These are phyloP conservation scores for Calameuta idolon DNA, from an alignment of 2,888 invertebrate genomes.

Conservation along the genomic window DNA sequence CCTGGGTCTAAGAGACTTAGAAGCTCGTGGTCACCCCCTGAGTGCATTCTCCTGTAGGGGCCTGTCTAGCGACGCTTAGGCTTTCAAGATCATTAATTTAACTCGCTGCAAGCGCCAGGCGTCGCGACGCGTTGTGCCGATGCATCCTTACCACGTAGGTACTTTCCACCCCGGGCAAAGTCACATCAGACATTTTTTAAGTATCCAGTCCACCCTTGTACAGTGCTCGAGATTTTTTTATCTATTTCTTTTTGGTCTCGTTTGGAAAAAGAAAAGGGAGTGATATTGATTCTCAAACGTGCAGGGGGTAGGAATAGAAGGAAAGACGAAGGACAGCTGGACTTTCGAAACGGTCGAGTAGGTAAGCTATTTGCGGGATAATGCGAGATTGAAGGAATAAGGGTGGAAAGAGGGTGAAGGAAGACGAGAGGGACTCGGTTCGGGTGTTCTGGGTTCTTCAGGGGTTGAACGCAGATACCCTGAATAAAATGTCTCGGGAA, in stretches of 20 bases:
- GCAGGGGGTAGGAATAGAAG: constrained; percentile 23
- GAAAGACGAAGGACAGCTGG: constrained; percentile 38
- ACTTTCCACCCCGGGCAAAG: too few species aligned
- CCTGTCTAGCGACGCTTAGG: constrained; percentile 59
- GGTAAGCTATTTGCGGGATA: constrained; percentile 55
- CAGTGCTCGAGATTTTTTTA: background rate
- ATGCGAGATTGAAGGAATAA: constrained; percentile 56
- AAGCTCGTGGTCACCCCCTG: constrained; percentile 64
- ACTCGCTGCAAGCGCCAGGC: constrained; percentile 49
- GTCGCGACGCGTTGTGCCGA: constrained; percentile 40
- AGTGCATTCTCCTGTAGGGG: constrained; percentile 66
- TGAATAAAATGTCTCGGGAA: background rate
- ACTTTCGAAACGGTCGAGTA: constrained; percentile 48
- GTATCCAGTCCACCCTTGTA: background rate
- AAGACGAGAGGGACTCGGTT: constrained; percentile 24
- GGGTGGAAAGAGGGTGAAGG: constrained; percentile 36
- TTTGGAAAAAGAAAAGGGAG: constrained; percentile 14
- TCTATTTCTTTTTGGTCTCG: background rate
- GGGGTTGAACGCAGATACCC: background rate
- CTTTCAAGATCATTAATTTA: constrained; percentile 67
- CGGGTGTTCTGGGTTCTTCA: background rate
- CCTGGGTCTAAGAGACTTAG: constrained; percentile 65
- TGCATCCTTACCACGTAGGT: constrained; percentile 1
- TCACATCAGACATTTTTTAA: background rate
- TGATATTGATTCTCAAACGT: constrained; percentile 21